A percentile compares a stretch with the other conserved stretches of the same genome.
phyloP scores from a whole-genome alignment of 2,888 invertebrate species.

The Prosapia bicincta region DNA sequence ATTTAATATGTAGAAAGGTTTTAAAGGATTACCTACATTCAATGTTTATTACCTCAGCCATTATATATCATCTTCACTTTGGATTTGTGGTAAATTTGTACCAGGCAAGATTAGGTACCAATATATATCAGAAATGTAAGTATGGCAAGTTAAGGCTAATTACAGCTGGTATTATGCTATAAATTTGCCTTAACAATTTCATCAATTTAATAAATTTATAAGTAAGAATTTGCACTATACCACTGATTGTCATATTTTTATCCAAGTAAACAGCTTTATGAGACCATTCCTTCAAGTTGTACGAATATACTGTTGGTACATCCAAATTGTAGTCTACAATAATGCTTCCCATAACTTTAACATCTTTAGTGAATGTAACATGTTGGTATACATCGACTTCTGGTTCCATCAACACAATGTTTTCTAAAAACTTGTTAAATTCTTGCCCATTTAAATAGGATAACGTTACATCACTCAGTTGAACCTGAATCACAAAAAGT shows the following conservation, averaged over 20 bases:
- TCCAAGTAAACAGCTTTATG: constrained; percentile 12
- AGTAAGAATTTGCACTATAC: neutral
- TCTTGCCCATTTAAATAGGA: neutral
- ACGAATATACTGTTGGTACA: neutral
- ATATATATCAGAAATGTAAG: too few species aligned
- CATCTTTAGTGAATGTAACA: neutral
- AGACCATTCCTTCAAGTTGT: neutral
- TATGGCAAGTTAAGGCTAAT: too few species aligned
- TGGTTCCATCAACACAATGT: neutral
- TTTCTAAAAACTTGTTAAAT: constrained; percentile 4
- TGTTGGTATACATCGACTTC: neutral
- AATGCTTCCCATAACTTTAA: neutral
- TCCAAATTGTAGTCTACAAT: constrained; percentile 4
- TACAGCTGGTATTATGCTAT: too few species aligned
- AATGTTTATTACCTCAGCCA: too few species aligned
- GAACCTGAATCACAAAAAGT: too few species aligned
- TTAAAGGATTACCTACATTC: too few species aligned
- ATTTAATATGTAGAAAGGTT: too few species aligned
- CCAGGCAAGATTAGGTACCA: too few species aligned
- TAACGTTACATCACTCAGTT: neutral
- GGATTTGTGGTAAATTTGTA: too few species aligned
- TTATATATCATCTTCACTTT: too few species aligned
- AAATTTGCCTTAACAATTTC: too few species aligned
- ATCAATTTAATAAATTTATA: too few species aligned
- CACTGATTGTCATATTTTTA: neutral